These are phyloP conservation scores for Clamator glandarius DNA, from an alignment of 2,797 vertebrate genomes.

Conservation along the genomic window DNA sequence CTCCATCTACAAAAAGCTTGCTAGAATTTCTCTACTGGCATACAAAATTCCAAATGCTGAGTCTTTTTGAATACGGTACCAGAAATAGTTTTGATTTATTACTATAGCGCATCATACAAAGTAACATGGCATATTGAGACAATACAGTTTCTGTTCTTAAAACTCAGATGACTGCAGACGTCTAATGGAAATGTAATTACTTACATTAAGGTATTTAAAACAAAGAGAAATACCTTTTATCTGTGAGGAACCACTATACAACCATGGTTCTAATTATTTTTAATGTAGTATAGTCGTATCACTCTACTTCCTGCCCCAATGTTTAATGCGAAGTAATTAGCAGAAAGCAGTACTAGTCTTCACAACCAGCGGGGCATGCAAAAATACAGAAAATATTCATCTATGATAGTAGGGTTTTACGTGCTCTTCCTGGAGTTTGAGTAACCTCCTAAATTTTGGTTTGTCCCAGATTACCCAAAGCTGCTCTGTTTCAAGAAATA, in stretches of 20 bases:
- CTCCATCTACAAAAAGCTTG: neutral
- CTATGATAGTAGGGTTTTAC: too few species aligned
- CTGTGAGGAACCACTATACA: neutral
- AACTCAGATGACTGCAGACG: neutral
- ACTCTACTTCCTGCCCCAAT: neutral
- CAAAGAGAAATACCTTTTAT: neutral
- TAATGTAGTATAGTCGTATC: neutral
- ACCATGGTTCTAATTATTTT: neutral
- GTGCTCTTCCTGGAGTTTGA: too few species aligned
- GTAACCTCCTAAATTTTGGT: neutral
- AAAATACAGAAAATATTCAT: neutral
- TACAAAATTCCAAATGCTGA: neutral
- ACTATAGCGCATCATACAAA: neutral
- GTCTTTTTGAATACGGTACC: neutral
- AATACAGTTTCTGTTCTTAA: neutral
- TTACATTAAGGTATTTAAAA: neutral
- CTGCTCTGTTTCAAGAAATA: neutral
- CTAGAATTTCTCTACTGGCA: neutral
- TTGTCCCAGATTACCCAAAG: neutral
- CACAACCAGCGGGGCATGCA: neutral
- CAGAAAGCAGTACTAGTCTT: neutral
- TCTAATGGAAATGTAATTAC: neutral
- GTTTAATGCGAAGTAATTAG: neutral
- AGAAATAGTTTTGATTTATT: neutral
- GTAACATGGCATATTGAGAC: neutral